These are phyloP conservation scores for Drosophila setosimentum DNA, from an alignment of 2,888 invertebrate species.

Conservation along the genomic window DNA sequence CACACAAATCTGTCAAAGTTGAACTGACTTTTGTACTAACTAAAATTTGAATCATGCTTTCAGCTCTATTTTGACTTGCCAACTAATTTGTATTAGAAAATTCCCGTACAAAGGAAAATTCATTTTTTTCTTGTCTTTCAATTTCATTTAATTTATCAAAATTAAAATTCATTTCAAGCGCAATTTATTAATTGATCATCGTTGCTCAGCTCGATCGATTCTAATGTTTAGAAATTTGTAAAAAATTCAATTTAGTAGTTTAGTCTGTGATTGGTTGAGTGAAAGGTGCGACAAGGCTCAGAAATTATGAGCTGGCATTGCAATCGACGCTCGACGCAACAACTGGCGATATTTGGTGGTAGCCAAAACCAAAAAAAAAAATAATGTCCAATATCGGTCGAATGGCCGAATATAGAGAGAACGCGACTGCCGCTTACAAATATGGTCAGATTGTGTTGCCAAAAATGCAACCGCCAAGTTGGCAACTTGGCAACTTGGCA, in stretches of 20 bases:
- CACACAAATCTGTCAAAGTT: background rate
- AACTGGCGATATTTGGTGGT: constrained; percentile 44
- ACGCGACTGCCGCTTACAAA: constrained; percentile 42
- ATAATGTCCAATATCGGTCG: constrained; percentile 75
- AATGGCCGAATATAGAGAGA: constrained; percentile 63
- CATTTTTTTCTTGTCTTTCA: no score
- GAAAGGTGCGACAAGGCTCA: constrained; percentile 67
- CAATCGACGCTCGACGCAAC: constrained; percentile 8
- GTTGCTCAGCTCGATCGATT: background rate
- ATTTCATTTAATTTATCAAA: background rate
- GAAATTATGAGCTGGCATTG: constrained; percentile 62
- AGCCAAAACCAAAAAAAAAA: constrained; percentile 31
- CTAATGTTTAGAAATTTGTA: background rate
- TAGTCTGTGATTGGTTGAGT: constrained; percentile 30
- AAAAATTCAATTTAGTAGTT: background rate
- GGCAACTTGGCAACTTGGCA: constrained; percentile 37
- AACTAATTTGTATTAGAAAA: background rate
- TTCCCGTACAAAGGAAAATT: no score
- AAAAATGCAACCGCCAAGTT: constrained; percentile 36
- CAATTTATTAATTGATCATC: background rate
- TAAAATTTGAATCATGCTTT: background rate
- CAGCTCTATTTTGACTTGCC: background rate
- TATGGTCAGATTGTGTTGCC: constrained; percentile 66
- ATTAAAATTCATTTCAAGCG: background rate
- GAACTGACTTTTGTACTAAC: background rate